Percentiles rank a stretch among this genome's conserved stretches.
Evolutionary conservation across 2,113 vertebrate species (phyloP).

Genomic region (Polyodon spathula): DNA sequence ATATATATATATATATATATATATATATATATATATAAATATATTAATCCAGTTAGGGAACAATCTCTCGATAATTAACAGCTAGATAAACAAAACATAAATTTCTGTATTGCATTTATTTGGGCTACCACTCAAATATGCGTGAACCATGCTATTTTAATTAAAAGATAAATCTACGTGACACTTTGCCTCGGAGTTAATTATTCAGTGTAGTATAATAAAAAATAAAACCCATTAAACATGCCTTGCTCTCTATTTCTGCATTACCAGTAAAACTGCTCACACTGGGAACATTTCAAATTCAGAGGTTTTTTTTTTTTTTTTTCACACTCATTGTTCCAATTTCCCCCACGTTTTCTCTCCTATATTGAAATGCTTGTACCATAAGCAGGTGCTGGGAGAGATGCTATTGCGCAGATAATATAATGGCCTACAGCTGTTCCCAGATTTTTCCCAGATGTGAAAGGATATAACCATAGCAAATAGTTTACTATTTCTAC

Average conservation of each 20-base stretch:
- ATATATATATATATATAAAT: conserved; percentile 68
- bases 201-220: conserved; percentile 99
- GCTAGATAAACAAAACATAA: conserved; percentile 99
- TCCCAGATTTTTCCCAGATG: no score
- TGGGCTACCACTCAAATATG: conserved; percentile 99
- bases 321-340: conserved; percentile 30
- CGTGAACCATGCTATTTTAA: conserved; percentile 99
- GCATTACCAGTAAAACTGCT: conserved; percentile 98
- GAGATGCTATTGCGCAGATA: no score
- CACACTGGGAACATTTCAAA: conserved; percentile 92
- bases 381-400: no score
- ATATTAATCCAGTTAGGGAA: conserved; percentile 81
- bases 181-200: conserved; percentile 98
- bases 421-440: no score
- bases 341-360: conserved; percentile 18
- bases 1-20: conserved; percentile 67
- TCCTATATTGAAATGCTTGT: conserved; percentile 18
- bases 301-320: conserved; percentile 41
- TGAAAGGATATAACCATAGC: no score
- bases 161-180: conserved; percentile 99
- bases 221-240: conserved; percentile 99
- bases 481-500: no score
- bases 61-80: conserved; percentile 99
- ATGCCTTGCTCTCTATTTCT: conserved; percentile 98
- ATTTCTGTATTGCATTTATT: conserved; percentile 99